Conservation (phyloP, 2,797 vertebrate species). For the Acanthopagrus latus region DNA sequence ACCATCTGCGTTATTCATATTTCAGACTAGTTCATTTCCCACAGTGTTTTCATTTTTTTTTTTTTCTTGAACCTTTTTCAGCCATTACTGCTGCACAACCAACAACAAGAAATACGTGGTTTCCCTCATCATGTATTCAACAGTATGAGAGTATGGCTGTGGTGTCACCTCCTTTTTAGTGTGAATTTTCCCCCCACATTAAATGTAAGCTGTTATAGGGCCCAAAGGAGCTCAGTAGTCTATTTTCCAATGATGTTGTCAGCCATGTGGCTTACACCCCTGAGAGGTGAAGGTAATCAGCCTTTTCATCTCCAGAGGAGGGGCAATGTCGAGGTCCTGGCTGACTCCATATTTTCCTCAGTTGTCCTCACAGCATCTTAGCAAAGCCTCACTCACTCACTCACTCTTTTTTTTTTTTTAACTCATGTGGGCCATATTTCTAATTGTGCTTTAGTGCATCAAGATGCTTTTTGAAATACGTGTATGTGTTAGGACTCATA, state of each 20-base stretch:
- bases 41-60: conserved; percentile 1
- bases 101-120: conserved; percentile 51
- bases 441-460: conserved; percentile 2
- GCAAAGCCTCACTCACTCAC: conserved; percentile 32
- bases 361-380: conserved; percentile 42
- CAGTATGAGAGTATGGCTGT: conserved; percentile 63
- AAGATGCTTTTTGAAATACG: conserved; percentile 10
- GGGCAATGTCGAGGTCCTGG: conserved; percentile 71
- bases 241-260: conserved; percentile 89
- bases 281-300: conserved; percentile 87
- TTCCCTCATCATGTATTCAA: conserved; percentile 67
- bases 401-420: conserved; percentile 3
- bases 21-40: conserved; percentile 17
- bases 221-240: conserved; percentile 84
- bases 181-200: conserved; percentile 73
- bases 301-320: conserved; percentile 85
- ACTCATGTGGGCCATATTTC: background rate
- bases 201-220: conserved; percentile 85
- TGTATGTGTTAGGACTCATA: background rate
- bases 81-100: conserved; percentile 43
- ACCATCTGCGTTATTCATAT: conserved; percentile 23
- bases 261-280: conserved; percentile 85
- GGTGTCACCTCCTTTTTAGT: conserved; percentile 83
- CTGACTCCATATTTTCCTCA: conserved; percentile 79
- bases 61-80: conserved; percentile 27